Evolutionary conservation across 2,888 invertebrate species (phyloP), one percentile per base, ranked within the genome.

Genomic region (Lasioglossum oenotherae): DNA sequence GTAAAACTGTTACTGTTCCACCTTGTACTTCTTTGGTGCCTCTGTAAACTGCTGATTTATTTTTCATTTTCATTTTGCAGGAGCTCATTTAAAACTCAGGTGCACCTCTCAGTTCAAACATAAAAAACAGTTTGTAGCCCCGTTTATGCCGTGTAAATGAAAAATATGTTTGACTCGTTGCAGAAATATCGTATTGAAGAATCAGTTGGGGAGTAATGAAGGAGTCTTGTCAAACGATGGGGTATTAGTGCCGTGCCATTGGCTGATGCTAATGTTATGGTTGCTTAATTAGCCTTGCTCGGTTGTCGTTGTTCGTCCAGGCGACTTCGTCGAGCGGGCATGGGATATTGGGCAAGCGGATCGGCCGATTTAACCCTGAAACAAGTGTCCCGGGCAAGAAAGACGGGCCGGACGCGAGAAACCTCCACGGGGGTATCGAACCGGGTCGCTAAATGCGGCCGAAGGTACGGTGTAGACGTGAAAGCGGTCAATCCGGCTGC

Each of bases 401-500:
- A 72, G 60, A 60, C 76, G 71, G n/a, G 19, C 75, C 41, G 41
- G 64, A 60, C 72, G 73, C 67, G 80, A 80, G 88, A 87, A 84
- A 88, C 80, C 74, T n/a, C 74, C 82, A 38, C 41, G 73, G 80
- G 69, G 53, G 81, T 83, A 78, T 87, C 87, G 86, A 90, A 84
- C 57, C 85, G 71, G 88, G 82, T 88, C 82, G 86, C 80, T 87
- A 85, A 89, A 88, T 85, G 85, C 87, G 89, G 78, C 71, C 89
- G 81, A 89, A 86, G 88, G 88, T 87, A 89, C 78, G 84, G 79
- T 82, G 85, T 87, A 92, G 88, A 92, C 92, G 94, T 94, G 94
- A 94, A 94, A 94, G 94, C 92, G 92, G 92, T 93, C 92, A 92
- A 90, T 92, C 92, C 91, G 88, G 93, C 92, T 92, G 89, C 86